Evolutionary conservation across 2,888 invertebrate genomes (phyloP).

Genomic region (Ophraella communa): DNA sequence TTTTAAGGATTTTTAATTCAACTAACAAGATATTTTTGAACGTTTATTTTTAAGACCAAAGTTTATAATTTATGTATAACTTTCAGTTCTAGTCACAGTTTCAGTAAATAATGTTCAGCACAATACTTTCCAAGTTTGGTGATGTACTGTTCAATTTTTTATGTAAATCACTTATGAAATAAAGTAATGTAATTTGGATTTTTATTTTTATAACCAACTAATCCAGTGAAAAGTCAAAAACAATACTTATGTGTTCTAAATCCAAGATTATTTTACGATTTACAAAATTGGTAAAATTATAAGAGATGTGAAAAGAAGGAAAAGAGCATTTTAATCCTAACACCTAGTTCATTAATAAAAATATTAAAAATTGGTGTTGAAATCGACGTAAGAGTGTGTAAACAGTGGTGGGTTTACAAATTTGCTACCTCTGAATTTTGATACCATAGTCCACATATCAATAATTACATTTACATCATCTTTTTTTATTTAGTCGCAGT

Average conservation of each 20-base stretch:
- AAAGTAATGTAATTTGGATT: constrained; percentile 39
- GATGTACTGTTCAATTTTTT: constrained; percentile 37
- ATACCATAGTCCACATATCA: no score
- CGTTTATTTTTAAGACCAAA: constrained; percentile 42
- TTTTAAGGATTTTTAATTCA: constrained; percentile 24
- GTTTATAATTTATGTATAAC: constrained; percentile 34
- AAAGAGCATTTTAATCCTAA: no score
- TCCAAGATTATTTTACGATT: no score
- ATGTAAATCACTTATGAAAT: constrained; percentile 38
- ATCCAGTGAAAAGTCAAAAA: not conserved
- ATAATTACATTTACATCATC: no score
- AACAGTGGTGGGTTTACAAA: no score
- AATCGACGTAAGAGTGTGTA: no score
- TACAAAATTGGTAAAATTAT: no score
- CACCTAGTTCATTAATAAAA: no score
- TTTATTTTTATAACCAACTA: constrained; percentile 12
- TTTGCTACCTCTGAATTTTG: no score
- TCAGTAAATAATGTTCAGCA: constrained; percentile 41
- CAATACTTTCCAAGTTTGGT: constrained; percentile 38
- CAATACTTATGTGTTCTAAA: not conserved
- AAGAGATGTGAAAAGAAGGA: no score
- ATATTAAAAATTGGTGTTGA: no score
- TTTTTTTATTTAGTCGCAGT: no score
- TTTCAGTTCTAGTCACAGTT: constrained; percentile 48
- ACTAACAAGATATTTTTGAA: constrained; percentile 30